Evolutionary conservation across 2,888 invertebrate genomes (phyloP), one percentile per base, ranked within the genome.

Genomic region (Stomorhina lunata): DNA sequence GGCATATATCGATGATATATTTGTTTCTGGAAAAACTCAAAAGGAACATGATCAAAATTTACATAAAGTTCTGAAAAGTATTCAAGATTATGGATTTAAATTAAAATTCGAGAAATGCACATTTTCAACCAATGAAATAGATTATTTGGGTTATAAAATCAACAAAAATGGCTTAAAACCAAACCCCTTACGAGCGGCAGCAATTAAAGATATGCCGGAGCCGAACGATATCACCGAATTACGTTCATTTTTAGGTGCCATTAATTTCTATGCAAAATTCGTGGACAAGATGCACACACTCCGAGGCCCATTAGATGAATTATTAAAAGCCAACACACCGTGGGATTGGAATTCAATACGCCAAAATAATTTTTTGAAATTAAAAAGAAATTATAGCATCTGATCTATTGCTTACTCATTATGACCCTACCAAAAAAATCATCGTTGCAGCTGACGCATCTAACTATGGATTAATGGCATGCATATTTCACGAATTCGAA

Each of bases 401-500:
- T 6, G 83, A 81, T 4, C 25, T 81, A n/a, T 40, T 75, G 22
- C 59, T 84, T 0, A 69, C 72, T 12, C 80, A 83, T 61, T 83
- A 80, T 45, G 68, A 85, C 71, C 80, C 84, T 29, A 20, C 61
- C 29, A 34, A 76, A 10, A 69, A 76, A 1, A 83, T 84, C 7
- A 81, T 80, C 1, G 83, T 84, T 4, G 68, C 83, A 34, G 84
- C 81, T 43, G 85, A 85, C 48, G 84, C 84, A 34, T 85, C 84
- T 4, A 81, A 69, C 53, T 82, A 82, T 22, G 84, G 84, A 5
- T 40, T 85, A 9, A 77, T 81, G 3, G 77, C 84, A 63, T 82
- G 81, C n/a, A 69, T 84, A 37, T 53, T 83, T 20, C 84, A 84
- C 66, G 72, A 79, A 29, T 76, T 85, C 59, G 80, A 80, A 68